Evolutionary conservation across 2,888 invertebrate species (phyloP), one percentile per base, ranked within the genome.

Genomic region (Catocala nupta): DNA sequence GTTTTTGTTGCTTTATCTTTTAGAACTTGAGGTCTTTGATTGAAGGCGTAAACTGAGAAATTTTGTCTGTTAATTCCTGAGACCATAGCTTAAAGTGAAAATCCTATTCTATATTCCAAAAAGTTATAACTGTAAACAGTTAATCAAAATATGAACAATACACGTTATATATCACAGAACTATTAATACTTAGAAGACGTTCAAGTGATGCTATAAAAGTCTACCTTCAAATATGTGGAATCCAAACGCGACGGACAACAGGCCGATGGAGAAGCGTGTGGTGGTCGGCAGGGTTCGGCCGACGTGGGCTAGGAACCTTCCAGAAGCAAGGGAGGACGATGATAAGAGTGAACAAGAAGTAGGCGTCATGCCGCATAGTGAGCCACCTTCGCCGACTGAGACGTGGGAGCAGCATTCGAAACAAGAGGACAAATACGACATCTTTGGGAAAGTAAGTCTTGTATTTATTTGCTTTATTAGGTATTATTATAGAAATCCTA

Each of bases 231-330:
- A 76, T 68, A 93, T 94, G 93, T 95, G 94, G 95, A 94, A 94
- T 78, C 92, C 91, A 63, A 91, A 92, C 73, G 82, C 90, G 71
- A 86, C 88, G 81, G 94, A 91, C 58, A 89, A 92, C 82, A 93
- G 94, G 78, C 94, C 95, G 81, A 91, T 95, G 90, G 95, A 95
- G 89, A 95, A 95, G 85, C 90, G 95, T 64, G 95, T 95, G 73
- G 95, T 95, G 69, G 95, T 95, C 59, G 95, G 95, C 67, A 87
- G 94, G 68, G 95, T 95, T 60, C 80, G 94, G 50, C 95, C 95
- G 65, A 95, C 93, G 49, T 94, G 91, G 95, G 95, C 95, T 51
- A 89, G 91, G 74, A 90, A 90, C 77, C 91, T 95, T 68, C 90
- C 93, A 13, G 92, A 93, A 70, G 89, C 91, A 0, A 86, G 92